Base-by-base conservation (phyloP, 2,797 vertebrate genomes). In the Acanthurus leucopareius region DNA sequence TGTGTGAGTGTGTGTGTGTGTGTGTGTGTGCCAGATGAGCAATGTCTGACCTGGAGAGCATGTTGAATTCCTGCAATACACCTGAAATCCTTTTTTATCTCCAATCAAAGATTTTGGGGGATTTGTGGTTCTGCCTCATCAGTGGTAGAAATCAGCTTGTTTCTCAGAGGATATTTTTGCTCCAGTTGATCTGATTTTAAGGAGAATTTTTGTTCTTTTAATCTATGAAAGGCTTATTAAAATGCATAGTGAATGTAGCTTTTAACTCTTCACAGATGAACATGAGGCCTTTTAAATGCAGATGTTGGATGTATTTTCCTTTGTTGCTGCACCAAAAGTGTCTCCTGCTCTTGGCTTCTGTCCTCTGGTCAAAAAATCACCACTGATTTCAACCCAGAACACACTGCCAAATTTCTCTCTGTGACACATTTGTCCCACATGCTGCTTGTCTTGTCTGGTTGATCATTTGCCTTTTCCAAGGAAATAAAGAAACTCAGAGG, bases 1-100 rank as follows among this genome's bases (percentile, higher is more conserved):
- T 28, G 38, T 51, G 74, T 22, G 65, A 52, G 51, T 38, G 77
- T 28, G 65, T 57, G 59, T 62, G 47, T 42, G 77, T 38, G 60
- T 54, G 71, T 42, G 28, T 47, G 54, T 35, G 60, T 58, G 61
- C 5, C 13, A 58, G 15, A n/a, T 68, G 35, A 22, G 15, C 11
- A 7, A 10, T 13, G 11, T 19, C 14, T 69, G 69, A 75, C 60
- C 66, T 54, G 19, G 10, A 73, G n/a, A 70, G 51, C 15, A 45
- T n/a, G 10, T 40, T 64, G 32, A 13, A 10, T 7, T 32, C 57
- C 17, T 68, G 48, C 7, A 44, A 58, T 10, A 56, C 25, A 47
- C 16, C 45, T 77, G 35, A 69, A 76, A 52, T 69, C 16, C 16
- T 25, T 47, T 45, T 53, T 53, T 5, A 48, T 22, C 56, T 51